Percentiles rank a stretch among this genome's conserved stretches.
These are phyloP conservation scores for Seriola quinqueradiata DNA, from an alignment of 2,113 vertebrate genomes.

Conservation along the genomic window DNA sequence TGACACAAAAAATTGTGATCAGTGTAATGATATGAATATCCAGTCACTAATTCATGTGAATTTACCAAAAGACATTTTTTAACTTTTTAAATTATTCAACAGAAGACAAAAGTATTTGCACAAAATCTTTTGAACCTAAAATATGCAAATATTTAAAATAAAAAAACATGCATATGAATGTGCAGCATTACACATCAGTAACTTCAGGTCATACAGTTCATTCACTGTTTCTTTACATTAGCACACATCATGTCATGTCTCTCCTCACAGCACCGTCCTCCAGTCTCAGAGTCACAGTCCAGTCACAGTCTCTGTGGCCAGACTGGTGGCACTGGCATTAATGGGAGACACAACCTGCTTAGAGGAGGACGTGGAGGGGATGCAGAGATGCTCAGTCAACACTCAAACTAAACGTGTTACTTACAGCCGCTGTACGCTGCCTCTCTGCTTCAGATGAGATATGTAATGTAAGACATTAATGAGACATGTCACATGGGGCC, in stretches of 20 bases:
- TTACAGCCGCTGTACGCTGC: neutral
- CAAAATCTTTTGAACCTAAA: too few species aligned
- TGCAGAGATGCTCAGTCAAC: slow-evolving; percentile 23
- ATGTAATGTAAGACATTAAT: slow-evolving; percentile 10
- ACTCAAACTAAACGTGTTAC: slow-evolving; percentile 7
- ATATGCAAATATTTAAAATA: too few species aligned
- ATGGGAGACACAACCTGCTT: slow-evolving; percentile 30
- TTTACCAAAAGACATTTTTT: too few species aligned
- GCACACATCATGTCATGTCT: neutral
- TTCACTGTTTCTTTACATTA: neutral
- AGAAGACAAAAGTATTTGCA: too few species aligned
- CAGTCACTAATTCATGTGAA: too few species aligned
- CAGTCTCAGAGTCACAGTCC: neutral
- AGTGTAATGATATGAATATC: too few species aligned
- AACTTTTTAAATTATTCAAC: too few species aligned
- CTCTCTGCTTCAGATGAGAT: neutral
- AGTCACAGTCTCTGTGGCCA: slow-evolving; percentile 10
- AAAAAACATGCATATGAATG: too few species aligned
- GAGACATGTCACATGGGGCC: slow-evolving; percentile 19
- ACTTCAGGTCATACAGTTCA: too few species aligned
- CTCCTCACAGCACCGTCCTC: neutral
- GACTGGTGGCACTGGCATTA: slow-evolving; percentile 29
- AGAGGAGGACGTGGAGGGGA: slow-evolving; percentile 51
- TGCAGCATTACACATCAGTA: too few species aligned
- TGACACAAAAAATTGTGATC: too few species aligned